phyloP scores from a whole-genome alignment of 1,140 invertebrate genomes.

The Aporrectodea caliginosa region DNA sequence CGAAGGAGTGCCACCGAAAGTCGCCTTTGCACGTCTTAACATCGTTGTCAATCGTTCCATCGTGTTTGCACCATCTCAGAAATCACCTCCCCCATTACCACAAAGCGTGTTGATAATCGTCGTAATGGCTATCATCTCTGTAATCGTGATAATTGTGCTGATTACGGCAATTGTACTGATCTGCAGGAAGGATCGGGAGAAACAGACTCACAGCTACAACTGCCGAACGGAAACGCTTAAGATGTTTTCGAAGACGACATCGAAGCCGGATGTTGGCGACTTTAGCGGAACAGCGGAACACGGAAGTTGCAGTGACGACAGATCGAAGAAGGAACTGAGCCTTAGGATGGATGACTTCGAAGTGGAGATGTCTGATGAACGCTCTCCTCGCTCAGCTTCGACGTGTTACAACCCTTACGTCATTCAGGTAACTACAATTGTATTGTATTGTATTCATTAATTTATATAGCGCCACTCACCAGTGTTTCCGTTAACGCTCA shows the following conservation, averaged over 20 bases:
- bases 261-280: not conserved
- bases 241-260: slow-evolving; percentile 15
- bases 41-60: slow-evolving; percentile 30
- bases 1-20: slow-evolving; percentile 19
- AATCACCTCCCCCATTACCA: not conserved
- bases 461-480: too few species aligned
- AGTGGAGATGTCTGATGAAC: too few species aligned
- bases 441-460: too few species aligned
- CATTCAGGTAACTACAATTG: too few species aligned
- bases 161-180: slow-evolving; percentile 25
- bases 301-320: not conserved
- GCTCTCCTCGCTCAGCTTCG: too few species aligned
- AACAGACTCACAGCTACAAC: slow-evolving; percentile 29
- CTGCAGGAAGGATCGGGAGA: slow-evolving; percentile 11
- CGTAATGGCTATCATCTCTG: slow-evolving; percentile 23
- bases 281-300: not conserved
- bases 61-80: slow-evolving; percentile 14
- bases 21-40: slow-evolving; percentile 20
- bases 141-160: slow-evolving; percentile 18
- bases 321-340: not conserved
- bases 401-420: too few species aligned
- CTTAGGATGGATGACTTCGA: not conserved
- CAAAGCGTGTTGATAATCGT: slow-evolving; percentile 20
- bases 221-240: slow-evolving; percentile 30
- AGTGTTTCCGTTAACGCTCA: too few species aligned